Evolutionary conservation across 2,888 invertebrate species (phyloP).

Genomic region (Rhaphigaster nebulosa): DNA sequence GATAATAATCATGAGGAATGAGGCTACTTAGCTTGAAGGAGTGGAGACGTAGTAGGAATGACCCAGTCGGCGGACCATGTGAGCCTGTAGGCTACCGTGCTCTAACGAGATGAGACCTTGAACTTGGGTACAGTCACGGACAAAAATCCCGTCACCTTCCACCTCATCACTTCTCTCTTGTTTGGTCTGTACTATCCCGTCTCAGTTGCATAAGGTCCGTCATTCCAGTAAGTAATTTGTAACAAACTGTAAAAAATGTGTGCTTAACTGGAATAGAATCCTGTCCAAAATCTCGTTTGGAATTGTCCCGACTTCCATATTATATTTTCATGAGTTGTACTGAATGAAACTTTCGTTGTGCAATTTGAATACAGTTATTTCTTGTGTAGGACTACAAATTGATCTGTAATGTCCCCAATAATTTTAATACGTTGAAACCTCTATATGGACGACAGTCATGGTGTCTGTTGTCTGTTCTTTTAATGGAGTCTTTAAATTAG

Average conservation of each 20-base stretch:
- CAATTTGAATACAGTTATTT: too few relatives aligned
- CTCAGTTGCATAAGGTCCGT: not conserved
- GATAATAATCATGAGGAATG: not conserved
- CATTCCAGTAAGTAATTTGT: not conserved
- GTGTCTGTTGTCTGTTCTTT: too few relatives aligned
- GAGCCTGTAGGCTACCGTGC: conserved; percentile 51
- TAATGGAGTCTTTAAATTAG: too few relatives aligned
- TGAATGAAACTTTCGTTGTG: too few relatives aligned
- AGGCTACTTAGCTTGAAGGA: not conserved
- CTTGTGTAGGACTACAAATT: too few relatives aligned
- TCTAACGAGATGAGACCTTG: conserved; percentile 53
- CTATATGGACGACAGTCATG: too few relatives aligned
- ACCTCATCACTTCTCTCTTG: conserved; percentile 19
- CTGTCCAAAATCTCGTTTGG: too few relatives aligned
- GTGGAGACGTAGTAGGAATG: not conserved
- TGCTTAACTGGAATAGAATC: too few relatives aligned
- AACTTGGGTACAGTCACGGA: conserved; percentile 52
- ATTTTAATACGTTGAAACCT: too few relatives aligned
- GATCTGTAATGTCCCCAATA: too few relatives aligned
- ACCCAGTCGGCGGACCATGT: conserved; percentile 33
- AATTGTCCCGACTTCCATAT: too few relatives aligned
- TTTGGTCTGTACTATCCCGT: not conserved
- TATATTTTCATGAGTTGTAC: too few relatives aligned
- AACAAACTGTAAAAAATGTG: not conserved
- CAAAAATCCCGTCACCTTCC: conserved; percentile 45